These are phyloP conservation scores for Amblyjoppa fuscipennis DNA, from an alignment of 2,888 invertebrate genomes.

Conservation along the genomic window DNA sequence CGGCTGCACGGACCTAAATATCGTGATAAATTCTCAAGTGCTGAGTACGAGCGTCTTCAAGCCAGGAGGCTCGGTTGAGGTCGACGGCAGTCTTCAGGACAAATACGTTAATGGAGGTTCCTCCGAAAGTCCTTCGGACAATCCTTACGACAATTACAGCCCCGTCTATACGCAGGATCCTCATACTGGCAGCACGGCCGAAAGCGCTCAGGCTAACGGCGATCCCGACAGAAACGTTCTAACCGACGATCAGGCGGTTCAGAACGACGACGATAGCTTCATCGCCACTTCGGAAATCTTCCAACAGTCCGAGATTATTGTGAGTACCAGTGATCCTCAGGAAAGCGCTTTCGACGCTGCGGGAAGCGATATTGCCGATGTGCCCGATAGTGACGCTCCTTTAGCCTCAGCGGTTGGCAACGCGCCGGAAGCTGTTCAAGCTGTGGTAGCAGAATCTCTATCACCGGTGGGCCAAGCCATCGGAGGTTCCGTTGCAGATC, in stretches of 20 bases:
- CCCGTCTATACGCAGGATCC: slow-evolving; percentile 14
- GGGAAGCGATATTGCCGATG: slow-evolving; percentile 38
- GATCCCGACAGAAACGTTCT: slow-evolving; percentile 59
- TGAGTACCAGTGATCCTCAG: slow-evolving; percentile 53
- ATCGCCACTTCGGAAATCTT: slow-evolving; percentile 56
- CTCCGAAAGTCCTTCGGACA: slow-evolving; percentile 38
- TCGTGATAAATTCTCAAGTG: slow-evolving; percentile 90
- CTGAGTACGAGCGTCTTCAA: slow-evolving; percentile 87
- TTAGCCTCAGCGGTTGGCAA: slow-evolving; percentile 18
- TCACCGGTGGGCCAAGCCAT: slow-evolving; percentile 61
- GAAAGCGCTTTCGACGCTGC: slow-evolving; percentile 51
- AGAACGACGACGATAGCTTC: slow-evolving; percentile 28
- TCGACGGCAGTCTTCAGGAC: slow-evolving; percentile 54
- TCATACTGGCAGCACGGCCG: slow-evolving; percentile 23
- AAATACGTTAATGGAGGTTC: slow-evolving; percentile 49
- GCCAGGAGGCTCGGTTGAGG: slow-evolving; percentile 56
- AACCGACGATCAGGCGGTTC: slow-evolving; percentile 1
- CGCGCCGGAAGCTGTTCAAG: slow-evolving; percentile 21
- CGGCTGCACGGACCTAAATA: slow-evolving; percentile 90
- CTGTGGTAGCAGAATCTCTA: slow-evolving; percentile 24
- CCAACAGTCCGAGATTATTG: slow-evolving; percentile 55
- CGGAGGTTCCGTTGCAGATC: slow-evolving; percentile 52
- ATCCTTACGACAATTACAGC: slow-evolving; percentile 13
- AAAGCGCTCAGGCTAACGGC: neutral
- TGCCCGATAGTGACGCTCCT: slow-evolving; percentile 41